Conservation (phyloP, 2,113 vertebrate genomes). For the Burhinus oedicnemus region DNA sequence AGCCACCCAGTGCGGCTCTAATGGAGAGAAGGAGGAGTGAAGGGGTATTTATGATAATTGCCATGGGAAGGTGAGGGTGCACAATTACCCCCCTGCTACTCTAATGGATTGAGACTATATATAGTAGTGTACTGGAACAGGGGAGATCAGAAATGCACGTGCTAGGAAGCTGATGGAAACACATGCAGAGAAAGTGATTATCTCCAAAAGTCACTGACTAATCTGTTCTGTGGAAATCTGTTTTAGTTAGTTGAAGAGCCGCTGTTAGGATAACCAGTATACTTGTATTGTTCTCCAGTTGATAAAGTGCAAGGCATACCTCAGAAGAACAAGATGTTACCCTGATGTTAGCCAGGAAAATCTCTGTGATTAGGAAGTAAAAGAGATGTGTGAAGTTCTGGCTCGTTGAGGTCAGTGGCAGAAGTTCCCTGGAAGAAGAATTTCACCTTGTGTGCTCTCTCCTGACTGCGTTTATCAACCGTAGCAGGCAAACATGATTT, state of each 20-base stretch:
- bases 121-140: neutral
- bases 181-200: neutral
- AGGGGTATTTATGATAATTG: neutral
- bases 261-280: neutral
- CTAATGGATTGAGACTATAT: neutral
- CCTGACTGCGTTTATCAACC: neutral
- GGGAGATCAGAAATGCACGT: neutral
- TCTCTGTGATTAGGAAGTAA: neutral
- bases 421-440: neutral
- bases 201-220: neutral
- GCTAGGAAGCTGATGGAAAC: neutral
- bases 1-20: neutral
- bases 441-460: neutral
- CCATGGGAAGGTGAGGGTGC: neutral
- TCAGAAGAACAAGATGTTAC: neutral
- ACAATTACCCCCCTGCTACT: neutral
- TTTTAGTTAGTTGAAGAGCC: neutral
- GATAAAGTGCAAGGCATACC: neutral
- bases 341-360: neutral
- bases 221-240: neutral
- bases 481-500: neutral
- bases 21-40: neutral
- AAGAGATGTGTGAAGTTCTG: neutral
- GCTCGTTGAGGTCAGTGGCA: neutral
- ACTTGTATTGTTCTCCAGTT: neutral